Percentiles rank a stretch among this genome's conserved stretches.
Evolutionary conservation across 1,140 invertebrate species (phyloP).

Genomic region (Homarus americanus): DNA sequence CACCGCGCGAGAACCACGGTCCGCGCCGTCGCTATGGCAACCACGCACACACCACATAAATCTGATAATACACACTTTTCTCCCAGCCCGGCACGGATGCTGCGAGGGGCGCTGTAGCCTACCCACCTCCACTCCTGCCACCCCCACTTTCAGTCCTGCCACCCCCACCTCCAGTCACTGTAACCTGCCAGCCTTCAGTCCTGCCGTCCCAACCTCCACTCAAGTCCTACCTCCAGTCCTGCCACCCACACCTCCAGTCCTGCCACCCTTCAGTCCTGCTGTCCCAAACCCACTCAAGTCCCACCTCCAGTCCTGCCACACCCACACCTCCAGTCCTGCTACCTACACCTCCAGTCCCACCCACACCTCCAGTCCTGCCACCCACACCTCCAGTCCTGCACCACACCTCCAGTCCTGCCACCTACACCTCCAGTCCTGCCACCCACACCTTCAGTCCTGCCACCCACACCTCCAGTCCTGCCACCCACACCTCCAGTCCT

Average conservation of each 20-base stretch:
- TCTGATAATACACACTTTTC: conserved; percentile 73
- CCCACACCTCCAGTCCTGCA: neutral
- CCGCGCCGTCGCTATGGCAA: conserved; percentile 70
- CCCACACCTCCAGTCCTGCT: no score
- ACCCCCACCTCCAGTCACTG: neutral
- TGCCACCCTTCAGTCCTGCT: neutral
- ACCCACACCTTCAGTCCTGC: neutral
- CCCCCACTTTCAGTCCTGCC: neutral
- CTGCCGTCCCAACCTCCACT: neutral
- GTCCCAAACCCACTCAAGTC: neutral
- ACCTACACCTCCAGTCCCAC: no score
- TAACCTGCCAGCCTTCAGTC: neutral
- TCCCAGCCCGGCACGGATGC: conserved; percentile 68
- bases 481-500: neutral
- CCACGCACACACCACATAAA: conserved; percentile 72
- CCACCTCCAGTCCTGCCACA: neutral
- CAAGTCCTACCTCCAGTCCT: neutral
- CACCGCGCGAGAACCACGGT: conserved; percentile 33
- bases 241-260: neutral
- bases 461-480: neutral
- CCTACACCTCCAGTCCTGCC: neutral
- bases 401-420: neutral
- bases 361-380: neutral
- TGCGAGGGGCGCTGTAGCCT: conserved; percentile 31
- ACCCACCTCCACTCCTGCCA: neutral